phyloP scores from a whole-genome alignment of 2,888 invertebrate species.

The Drosophila phalerata region DNA sequence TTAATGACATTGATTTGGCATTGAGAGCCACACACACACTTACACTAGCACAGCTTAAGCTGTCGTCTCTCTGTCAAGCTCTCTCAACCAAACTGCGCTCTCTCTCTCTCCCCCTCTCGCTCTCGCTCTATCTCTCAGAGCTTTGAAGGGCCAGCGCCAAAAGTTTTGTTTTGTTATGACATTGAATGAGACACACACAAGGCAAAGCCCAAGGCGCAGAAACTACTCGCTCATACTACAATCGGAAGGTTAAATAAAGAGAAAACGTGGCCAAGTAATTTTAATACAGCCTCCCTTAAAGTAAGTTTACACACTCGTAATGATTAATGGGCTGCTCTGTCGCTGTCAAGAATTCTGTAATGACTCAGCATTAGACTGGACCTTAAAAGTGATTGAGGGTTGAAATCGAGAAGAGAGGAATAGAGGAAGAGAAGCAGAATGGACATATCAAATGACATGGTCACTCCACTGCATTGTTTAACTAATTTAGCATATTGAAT shows the following conservation, averaged over 20 bases:
- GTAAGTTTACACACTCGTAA: slow-evolving; percentile 29
- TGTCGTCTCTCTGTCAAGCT: slow-evolving; percentile 28
- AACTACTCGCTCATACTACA: slow-evolving; percentile 19
- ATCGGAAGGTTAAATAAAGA: slow-evolving; percentile 37
- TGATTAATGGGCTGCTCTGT: slow-evolving; percentile 50
- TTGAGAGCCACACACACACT: slow-evolving; percentile 53
- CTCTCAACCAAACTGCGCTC: slow-evolving; percentile 18
- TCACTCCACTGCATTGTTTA: slow-evolving; percentile 1
- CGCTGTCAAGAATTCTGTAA: slow-evolving; percentile 31
- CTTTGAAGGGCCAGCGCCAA: slow-evolving; percentile 62
- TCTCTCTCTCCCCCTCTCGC: slow-evolving; percentile 27
- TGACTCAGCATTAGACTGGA: slow-evolving; percentile 55
- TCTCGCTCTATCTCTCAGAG: slow-evolving; percentile 22
- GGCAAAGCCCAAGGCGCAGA: slow-evolving; percentile 31
- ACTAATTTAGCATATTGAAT: neutral
- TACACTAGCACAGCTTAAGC: slow-evolving; percentile 46
- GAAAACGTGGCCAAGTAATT: slow-evolving; percentile 19
- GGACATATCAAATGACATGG: slow-evolving; percentile 14
- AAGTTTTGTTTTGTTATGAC: slow-evolving; percentile 43
- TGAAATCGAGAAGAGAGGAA: too few relatives aligned
- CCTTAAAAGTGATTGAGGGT: slow-evolving; percentile 31
- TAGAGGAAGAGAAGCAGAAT: too few relatives aligned
- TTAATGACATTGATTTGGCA: slow-evolving; percentile 80
- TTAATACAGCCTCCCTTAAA: slow-evolving; percentile 31
- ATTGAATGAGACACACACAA: slow-evolving; percentile 56